Evolutionary conservation across 1,140 invertebrate genomes (phyloP), one percentile per base, ranked within the genome.

Genomic region (Lutraria rhynchaena): DNA sequence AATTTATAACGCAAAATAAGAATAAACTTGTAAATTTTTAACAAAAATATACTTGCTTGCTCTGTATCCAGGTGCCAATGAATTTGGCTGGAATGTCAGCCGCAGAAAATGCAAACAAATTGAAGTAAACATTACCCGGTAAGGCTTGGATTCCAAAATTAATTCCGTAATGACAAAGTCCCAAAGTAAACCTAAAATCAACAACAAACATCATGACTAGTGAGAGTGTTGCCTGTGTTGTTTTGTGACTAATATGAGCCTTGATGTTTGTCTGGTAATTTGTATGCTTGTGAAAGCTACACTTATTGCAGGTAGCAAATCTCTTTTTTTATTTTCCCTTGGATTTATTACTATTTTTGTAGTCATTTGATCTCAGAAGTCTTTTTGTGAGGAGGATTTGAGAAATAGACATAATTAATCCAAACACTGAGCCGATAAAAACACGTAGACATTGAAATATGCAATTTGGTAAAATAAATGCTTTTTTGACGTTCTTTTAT

Each of bases 161-260:
- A 19, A 70, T 70, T 19, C 67, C 44, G 35, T 70, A 51, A 17
- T 17, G 33, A 9, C 49, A 41, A 70, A 53, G 49, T 19, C 67
- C 67, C 19, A 70, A 24, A 1, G 33, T 46, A 22, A 19, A 15
- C 67, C 67, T 70, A 24, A 3, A 65, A 27, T 49, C 11, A 13
- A 49, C 11, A 49, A n/a, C 44, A 11, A 46, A 11, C 19, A 11
- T 46, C 44, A 11, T 7, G 7, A 46, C 7, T 11, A 46, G 19
- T 7, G 19, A 19, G 44, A 46, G 19, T 46, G 19, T 19, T 46
- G 9, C 7, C 44, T 46, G 7, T 7, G 7, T 46, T 46, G 19
- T 11, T 7, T 46, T 46, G 19, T 19, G 9, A 46, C 44, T n/a
- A n/a, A n/a, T n/a, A n/a, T n/a, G n/a, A n/a, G n/a, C n/a, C n/a